Base-by-base conservation (phyloP, 2,797 vertebrate species). In the Chiropotes sagulatus region DNA sequence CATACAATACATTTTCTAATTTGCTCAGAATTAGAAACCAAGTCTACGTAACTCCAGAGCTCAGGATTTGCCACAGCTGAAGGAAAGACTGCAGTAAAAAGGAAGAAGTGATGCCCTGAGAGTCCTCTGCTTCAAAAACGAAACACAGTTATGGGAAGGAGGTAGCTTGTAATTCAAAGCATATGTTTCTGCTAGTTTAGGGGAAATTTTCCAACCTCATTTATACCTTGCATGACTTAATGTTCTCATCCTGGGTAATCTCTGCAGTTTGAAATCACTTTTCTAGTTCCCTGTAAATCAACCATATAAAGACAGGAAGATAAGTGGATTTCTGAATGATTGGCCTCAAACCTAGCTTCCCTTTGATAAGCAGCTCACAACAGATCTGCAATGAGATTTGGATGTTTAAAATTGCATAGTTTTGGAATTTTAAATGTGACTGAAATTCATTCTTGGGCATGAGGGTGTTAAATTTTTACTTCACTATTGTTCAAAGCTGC, bases 71-170 rank as follows among this genome's bases (percentile, higher is more conserved):
- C 30, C 67, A 41, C 24, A 22, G 19, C 9, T 33, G 1, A 48
- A 61, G n/a, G 7, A 64, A 57, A 72, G 81, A 30, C 15, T 5
- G 24, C 14, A 15, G 7, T 2, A 8, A 57, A 36, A 4, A 61
- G 52, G 5, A n/a, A 15, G 15, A 14, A 33, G 22, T 2, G 1
- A 13, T 2, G 22, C 4, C 57, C 28, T 1, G 7, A 26, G 0
- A 22, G 57, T 15, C 3, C 6, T 26, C 8, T 20, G 78, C 72
- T 52, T 57, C 39, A 12, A 9, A 82, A 67, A 44, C 5, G 14
- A 17, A 84, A 54, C 5, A 7, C 2, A 67, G 13, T 52, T 26
- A 30, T 39, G 58, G 44, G 17, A 26, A 41, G 39, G 12, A n/a
- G 12, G 48, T 0, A 6, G 39, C 48, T 7, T 90, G 76, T 22